Conservation (phyloP, 2,113 vertebrate species). For the Salminus brasiliensis region DNA sequence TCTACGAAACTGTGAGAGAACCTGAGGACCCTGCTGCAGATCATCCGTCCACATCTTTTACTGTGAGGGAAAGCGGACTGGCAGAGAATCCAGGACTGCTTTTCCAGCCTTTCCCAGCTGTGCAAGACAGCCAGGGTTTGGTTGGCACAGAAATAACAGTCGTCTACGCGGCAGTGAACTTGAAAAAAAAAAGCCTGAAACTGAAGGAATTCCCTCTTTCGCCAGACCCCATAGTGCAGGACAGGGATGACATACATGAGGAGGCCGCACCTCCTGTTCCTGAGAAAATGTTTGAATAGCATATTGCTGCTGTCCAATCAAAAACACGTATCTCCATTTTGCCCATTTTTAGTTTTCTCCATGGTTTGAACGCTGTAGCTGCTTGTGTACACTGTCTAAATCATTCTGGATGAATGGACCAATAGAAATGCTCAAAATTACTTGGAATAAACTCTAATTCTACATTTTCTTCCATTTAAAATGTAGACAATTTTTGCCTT, state of each 20-base stretch:
- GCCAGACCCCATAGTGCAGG: background rate
- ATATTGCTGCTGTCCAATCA: no score
- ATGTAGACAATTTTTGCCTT: no score
- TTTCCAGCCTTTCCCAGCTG: background rate
- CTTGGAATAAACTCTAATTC: no score
- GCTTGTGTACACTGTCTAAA: no score
- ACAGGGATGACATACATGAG: conserved; percentile 1
- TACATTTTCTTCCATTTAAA: no score
- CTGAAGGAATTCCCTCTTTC: background rate
- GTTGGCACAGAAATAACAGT: background rate
- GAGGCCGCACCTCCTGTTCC: conserved; percentile 32
- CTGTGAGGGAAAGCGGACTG: background rate
- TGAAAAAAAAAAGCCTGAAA: conserved; percentile 39
- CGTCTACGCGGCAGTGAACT: conserved; percentile 52
- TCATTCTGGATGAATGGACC: no score
- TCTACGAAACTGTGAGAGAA: conserved; percentile 32
- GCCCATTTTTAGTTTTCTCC: no score
- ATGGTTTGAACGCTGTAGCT: no score
- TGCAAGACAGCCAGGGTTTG: background rate
- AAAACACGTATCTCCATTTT: no score
- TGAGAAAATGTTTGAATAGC: conserved; percentile 27
- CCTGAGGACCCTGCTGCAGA: background rate
- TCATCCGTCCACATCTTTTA: background rate
- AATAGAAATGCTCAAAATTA: no score
- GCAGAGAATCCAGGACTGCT: background rate